Evolutionary conservation across 1,140 invertebrate genomes (phyloP), one percentile per base, ranked within the genome.

Genomic region (Drosophila mojavensis): DNA sequence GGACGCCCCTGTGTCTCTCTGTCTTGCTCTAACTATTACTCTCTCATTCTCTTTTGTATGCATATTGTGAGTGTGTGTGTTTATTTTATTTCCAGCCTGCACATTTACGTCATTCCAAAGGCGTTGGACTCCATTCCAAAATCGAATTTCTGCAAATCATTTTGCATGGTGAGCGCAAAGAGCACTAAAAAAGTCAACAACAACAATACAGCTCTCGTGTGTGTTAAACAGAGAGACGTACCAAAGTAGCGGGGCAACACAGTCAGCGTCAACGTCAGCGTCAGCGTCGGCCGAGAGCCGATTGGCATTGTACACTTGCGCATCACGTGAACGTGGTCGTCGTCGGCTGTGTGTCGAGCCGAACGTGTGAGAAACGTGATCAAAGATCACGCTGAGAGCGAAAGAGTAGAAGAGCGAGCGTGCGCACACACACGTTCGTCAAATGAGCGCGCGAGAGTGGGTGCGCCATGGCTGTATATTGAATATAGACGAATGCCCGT

Each of bases 341-440:
- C 66, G 73, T 83, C 80, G 84, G 65, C 69, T 77, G 75, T 67
- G 73, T 59, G 76, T 75, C 83, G 83, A 75, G 63, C 65, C 59
- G 68, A 79, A 79, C 85, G 88, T 91, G 88, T 81, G 80, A 66
- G 79, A 90, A 90, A 90, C 88, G 88, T 90, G 88, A 90, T 90
- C 88, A 86, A 86, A 90, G 86, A 83, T 90, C 88, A 80, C 36
- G 36, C 36, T 4, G 36, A 39, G 36, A 60, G 47, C 45, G 58
- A 54, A 28, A 13, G 33, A 7, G 43, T 0, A 13, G 15, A 4
- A 20, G 11, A 11, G 26, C 39, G 24, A 10, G 33, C n/a, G 10
- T 41, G 24, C 20, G 11, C 48, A 26, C 20, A 13, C 11, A 50
- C 11, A 50, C 24, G 63, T 68, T 26, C 43, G 15, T 15, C 17